These are phyloP conservation scores for Cuculus canorus DNA, from an alignment of 2,797 vertebrate genomes.

Conservation along the genomic window DNA sequence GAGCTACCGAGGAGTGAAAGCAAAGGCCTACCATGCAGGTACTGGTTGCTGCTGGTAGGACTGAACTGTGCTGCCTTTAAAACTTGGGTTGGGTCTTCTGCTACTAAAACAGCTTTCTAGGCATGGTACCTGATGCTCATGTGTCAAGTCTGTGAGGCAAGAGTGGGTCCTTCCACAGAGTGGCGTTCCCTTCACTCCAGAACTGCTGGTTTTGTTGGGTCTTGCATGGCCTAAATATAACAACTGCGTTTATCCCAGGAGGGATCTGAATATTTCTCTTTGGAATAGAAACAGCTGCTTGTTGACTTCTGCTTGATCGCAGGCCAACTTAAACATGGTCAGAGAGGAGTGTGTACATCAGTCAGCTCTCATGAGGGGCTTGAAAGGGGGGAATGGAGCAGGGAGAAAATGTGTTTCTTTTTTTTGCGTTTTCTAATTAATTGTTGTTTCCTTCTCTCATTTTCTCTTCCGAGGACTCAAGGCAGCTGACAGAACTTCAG, in stretches of 20 bases:
- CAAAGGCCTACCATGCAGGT: constrained; percentile 98
- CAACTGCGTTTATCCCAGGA: neutral
- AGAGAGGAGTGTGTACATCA: neutral
- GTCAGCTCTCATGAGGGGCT: neutral
- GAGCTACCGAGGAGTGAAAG: constrained; percentile 85
- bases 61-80: neutral
- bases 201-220: neutral
- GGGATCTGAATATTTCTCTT: neutral
- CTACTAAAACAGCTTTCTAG: neutral
- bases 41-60: neutral
- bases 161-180: neutral
- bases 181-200: neutral
- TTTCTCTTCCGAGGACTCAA: constrained; percentile 84
- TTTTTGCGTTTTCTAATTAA: fast-evolving
- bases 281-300: neutral
- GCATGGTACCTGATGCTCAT: neutral
- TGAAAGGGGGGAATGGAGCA: neutral
- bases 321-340: neutral
- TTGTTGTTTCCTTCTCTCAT: neutral
- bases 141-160: neutral
- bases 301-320: neutral
- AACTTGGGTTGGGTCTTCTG: neutral
- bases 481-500: constrained; percentile 83
- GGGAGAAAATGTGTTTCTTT: neutral
- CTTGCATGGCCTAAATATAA: neutral